Evolutionary conservation across 2,888 invertebrate species (phyloP).

Genomic region (Griposia aprilina): DNA sequence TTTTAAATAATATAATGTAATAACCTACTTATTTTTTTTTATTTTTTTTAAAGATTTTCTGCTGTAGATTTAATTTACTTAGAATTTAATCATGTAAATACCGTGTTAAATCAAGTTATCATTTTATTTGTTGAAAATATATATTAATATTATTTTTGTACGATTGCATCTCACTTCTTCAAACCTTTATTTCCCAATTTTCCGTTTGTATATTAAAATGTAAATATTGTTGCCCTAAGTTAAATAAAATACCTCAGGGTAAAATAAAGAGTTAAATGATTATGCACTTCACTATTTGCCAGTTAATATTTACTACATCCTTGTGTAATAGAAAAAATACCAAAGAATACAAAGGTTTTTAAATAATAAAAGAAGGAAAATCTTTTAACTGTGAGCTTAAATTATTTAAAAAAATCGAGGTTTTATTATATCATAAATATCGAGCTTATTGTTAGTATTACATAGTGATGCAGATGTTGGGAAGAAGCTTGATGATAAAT

Average conservation of each 20-base stretch:
- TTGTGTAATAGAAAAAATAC: not conserved
- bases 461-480: too few relatives aligned
- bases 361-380: not conserved
- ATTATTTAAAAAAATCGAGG: too few relatives aligned
- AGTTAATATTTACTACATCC: not conserved
- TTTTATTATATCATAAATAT: not conserved
- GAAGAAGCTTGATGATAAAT: too few relatives aligned
- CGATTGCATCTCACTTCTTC: constrained; percentile 17
- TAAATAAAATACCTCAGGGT: constrained; percentile 3
- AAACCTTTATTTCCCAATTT: constrained; percentile 5
- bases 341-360: not conserved
- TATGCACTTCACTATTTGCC: not conserved
- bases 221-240: not conserved
- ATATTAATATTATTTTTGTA: constrained; percentile 41
- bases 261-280: not conserved
- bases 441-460: constrained; percentile 8
- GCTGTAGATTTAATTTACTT: constrained; percentile 23
- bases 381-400: not conserved
- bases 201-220: not conserved
- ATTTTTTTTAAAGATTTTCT: not conserved
- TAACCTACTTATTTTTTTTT: constrained; percentile 36
- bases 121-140: constrained; percentile 50
- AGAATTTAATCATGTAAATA: constrained; percentile 40
- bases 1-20: not conserved
- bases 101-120: constrained; percentile 9